Conservation (phyloP, 2,888 invertebrate genomes). For the Marronus borbonicus region DNA sequence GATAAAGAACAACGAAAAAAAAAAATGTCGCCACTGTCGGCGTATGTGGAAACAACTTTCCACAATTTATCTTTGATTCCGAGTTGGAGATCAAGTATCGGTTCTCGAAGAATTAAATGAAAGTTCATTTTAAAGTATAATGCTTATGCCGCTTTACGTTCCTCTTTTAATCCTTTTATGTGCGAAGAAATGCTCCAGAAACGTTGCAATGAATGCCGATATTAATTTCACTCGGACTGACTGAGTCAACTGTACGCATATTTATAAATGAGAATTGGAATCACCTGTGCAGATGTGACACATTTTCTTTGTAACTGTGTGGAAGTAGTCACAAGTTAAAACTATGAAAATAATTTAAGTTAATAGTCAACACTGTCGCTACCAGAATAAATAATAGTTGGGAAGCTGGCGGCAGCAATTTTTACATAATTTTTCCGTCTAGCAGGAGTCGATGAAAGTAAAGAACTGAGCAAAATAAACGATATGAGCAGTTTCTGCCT, state of each 20-base stretch:
- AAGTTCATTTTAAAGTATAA: constrained; percentile 29
- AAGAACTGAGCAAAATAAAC: too few relatives aligned
- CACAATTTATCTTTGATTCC: constrained; percentile 7
- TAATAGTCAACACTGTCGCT: too few relatives aligned
- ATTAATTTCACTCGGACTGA: constrained; percentile 2
- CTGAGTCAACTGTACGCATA: neutral
- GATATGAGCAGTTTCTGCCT: too few relatives aligned
- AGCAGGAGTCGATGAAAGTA: too few relatives aligned
- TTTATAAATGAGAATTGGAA: too few relatives aligned
- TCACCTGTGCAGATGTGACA: too few relatives aligned
- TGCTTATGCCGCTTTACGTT: constrained; percentile 1
- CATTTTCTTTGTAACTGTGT: too few relatives aligned
- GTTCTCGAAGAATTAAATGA: constrained; percentile 14
- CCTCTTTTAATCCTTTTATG: constrained; percentile 4
- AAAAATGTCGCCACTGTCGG: neutral
- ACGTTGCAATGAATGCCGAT: neutral
- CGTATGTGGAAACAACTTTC: neutral
- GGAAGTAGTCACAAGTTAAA: too few relatives aligned
- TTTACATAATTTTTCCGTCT: too few relatives aligned
- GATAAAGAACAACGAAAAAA: neutral
- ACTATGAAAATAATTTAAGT: too few relatives aligned
- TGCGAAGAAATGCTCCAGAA: constrained; percentile 1
- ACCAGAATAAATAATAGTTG: too few relatives aligned
- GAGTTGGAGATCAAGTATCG: neutral
- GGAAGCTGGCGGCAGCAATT: too few relatives aligned